Evolutionary conservation across 1,140 invertebrate genomes (phyloP), one percentile per base, ranked within the genome.

Genomic region (Chrysoperla carnea): DNA sequence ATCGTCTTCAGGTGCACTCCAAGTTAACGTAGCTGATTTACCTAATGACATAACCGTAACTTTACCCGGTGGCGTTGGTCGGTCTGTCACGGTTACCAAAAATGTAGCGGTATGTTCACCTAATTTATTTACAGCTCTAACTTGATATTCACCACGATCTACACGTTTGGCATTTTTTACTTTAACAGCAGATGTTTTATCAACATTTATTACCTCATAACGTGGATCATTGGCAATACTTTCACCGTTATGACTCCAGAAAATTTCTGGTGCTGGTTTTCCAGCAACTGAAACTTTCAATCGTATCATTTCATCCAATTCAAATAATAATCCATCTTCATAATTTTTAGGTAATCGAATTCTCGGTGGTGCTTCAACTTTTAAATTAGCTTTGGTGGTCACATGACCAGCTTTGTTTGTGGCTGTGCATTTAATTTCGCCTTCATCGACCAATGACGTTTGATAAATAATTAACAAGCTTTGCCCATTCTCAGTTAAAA

Each of bases 221-320:
- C 81, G 68, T 12, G 68, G 70, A 48, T 72, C 69, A 15, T 67
- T 60, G 0, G 60, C 48, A 6, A 86, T 67, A 2, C 69, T 60
- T 51, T 89, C 79, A 11, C 84, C 83, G 52, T 96, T 81, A 52
- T 92, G 84, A 29, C 75, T 73, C 91, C 91, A 97, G 36, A 76
- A 77, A 0, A 90, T 72, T 6, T 64, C 67, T 1, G 91, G 90
- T 31, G 74, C 64, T 6, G 93, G 93, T 53, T 82, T 76, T 7
- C 90, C 92, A 28, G 84, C 85, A 42, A 93, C 76, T 2, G 86
- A 84, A 36, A 92, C 84, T 61, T 90, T 91, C 2, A 97, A 57
- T 40, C 82, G 76, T 28, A 95, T 73, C 3, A 78, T 42, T 66
- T 92, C 87, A 41, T 82, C 84, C 41, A 86, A 80, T 59, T 91